These are phyloP conservation scores for Mamestra configurata DNA, from an alignment of 1,140 invertebrate genomes.

Conservation along the genomic window DNA sequence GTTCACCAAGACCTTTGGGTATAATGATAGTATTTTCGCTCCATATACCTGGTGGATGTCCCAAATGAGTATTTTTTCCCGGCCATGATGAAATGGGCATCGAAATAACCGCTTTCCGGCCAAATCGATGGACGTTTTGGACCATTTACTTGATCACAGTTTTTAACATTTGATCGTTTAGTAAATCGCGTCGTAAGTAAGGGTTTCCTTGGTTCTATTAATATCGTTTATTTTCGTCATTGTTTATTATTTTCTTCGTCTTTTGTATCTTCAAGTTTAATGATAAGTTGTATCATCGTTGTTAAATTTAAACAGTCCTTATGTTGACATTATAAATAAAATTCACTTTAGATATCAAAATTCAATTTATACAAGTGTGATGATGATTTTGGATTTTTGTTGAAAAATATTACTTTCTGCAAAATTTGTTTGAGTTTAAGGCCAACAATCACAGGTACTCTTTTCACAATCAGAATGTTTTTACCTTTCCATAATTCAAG, in stretches of 20 bases:
- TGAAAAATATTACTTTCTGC: no score
- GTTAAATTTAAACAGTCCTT: no score
- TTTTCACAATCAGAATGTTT: background rate
- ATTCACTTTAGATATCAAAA: no score
- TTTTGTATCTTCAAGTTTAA: background rate
- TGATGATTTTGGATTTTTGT: no score
- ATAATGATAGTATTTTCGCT: conserved; percentile 54
- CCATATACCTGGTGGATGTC: conserved; percentile 36
- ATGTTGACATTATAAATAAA: no score
- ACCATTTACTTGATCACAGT: conserved; percentile 66
- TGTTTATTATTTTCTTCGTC: conserved; percentile 34
- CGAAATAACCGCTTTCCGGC: conserved; percentile 66
- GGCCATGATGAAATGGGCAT: conserved; percentile 60
- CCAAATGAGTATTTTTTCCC: conserved; percentile 45
- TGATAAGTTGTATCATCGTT: no score
- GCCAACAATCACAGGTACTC: no score
- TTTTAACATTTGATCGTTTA: conserved; percentile 66
- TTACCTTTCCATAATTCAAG: background rate
- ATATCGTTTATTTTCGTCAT: conserved; percentile 29
- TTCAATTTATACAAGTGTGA: no score
- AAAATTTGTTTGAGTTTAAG: no score
- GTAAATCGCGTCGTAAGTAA: conserved; percentile 63
- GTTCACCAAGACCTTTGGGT: conserved; percentile 46
- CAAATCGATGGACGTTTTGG: conserved; percentile 64
- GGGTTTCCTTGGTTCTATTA: conserved; percentile 53